Conservation (phyloP, 2,113 vertebrate species). For the human region DNA sequence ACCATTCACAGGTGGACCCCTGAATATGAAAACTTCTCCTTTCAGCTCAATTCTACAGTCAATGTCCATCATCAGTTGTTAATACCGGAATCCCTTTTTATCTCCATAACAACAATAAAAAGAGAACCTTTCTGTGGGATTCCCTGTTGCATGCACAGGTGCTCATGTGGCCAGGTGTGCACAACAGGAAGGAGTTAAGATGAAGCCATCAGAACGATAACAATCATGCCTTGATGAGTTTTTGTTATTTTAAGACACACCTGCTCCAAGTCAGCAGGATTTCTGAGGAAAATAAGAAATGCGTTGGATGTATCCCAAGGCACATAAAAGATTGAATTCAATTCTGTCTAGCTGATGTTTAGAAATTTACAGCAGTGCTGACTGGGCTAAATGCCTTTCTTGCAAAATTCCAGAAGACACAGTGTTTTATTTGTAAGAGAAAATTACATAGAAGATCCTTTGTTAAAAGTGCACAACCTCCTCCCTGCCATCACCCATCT, state of each 20-base stretch:
- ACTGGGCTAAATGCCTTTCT: slow-evolving; percentile 79
- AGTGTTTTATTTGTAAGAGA: slow-evolving; percentile 71
- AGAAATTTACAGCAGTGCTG: slow-evolving; percentile 83
- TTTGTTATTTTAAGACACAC: slow-evolving; percentile 81
- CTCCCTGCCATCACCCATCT: neutral
- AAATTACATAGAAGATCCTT: slow-evolving; percentile 72
- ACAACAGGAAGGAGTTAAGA: slow-evolving; percentile 69
- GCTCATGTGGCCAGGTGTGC: slow-evolving; percentile 59
- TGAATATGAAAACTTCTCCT: neutral
- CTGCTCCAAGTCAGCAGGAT: slow-evolving; percentile 81
- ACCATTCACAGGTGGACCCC: neutral
- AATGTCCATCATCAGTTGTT: neutral
- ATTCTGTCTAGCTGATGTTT: slow-evolving; percentile 79
- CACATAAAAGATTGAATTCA: slow-evolving; percentile 82
- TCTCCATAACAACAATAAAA: neutral
- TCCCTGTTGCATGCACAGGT: slow-evolving; percentile 35
- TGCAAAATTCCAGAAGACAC: slow-evolving; percentile 76
- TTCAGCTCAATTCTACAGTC: neutral
- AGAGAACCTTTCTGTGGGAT: neutral
- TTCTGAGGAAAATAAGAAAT: slow-evolving; percentile 81
- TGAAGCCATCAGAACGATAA: slow-evolving; percentile 73
- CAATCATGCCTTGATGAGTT: slow-evolving; percentile 77
- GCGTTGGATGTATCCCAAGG: slow-evolving; percentile 78
- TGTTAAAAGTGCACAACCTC: slow-evolving; percentile 61
- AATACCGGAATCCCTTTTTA: slow-evolving; percentile 40